phyloP scores from a whole-genome alignment of 2,888 invertebrate species.

The Conchocele bisecta region DNA sequence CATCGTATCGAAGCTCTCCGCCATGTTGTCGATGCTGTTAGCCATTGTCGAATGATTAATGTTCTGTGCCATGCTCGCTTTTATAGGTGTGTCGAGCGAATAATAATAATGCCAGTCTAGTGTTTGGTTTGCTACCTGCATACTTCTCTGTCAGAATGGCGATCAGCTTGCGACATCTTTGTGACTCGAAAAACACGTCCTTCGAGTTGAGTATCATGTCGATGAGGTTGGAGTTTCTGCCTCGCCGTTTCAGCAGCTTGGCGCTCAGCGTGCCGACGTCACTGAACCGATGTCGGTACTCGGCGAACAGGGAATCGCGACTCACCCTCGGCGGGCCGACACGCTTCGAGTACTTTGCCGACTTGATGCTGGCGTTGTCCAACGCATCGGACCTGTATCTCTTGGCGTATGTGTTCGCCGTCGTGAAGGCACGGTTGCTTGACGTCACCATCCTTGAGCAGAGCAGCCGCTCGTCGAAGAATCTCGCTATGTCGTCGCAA shows the following conservation, averaged over 20 bases:
- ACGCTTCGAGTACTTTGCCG: not conserved
- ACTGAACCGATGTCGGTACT: not conserved
- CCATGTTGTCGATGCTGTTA: too few species aligned
- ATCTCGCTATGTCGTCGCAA: not conserved
- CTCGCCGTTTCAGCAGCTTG: constrained; percentile 7
- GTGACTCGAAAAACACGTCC: constrained; percentile 3
- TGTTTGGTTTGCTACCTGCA: too few species aligned
- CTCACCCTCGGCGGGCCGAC: constrained; percentile 4
- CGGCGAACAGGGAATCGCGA: not conserved
- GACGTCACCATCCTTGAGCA: constrained; percentile 13
- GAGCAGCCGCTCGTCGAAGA: not conserved
- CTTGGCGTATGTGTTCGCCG: constrained; percentile 5
- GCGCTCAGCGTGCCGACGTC: constrained; percentile 15
- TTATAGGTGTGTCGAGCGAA: too few species aligned
- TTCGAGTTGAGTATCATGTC: constrained; percentile 22
- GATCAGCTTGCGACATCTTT: not conserved
- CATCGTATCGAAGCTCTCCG: too few species aligned
- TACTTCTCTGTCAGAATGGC: not conserved
- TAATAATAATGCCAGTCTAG: too few species aligned
- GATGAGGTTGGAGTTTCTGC: constrained; percentile 14
- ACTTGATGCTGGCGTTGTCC: constrained; percentile 15
- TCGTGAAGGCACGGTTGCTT: constrained; percentile 5
- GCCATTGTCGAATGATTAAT: too few species aligned
- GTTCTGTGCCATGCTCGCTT: too few species aligned
- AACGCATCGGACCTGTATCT: constrained; percentile 14